Percentiles rank a stretch among this genome's conserved stretches.
These are phyloP conservation scores for Bagarius yarrelli DNA, from an alignment of 2,113 vertebrate genomes.

Conservation along the genomic window DNA sequence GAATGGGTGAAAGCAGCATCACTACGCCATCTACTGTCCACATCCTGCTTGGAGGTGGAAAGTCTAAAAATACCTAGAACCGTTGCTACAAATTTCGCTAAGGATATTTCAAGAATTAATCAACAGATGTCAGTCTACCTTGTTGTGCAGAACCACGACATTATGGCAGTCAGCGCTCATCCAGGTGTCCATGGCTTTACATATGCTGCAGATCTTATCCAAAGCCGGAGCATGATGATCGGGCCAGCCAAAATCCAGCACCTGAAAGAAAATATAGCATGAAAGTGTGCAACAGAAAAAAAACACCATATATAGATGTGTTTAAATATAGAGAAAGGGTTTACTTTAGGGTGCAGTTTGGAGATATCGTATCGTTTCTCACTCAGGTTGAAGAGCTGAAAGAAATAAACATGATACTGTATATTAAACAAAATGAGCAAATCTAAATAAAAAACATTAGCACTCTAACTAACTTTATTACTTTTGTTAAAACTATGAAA, in stretches of 20 bases:
- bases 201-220: conserved; percentile 98
- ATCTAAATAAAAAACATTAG: too few relatives aligned
- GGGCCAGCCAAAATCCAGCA: conserved; percentile 96
- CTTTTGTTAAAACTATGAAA: not conserved
- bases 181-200: conserved; percentile 99
- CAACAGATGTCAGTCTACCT: conserved; percentile 68
- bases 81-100: not conserved
- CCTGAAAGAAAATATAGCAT: conserved; percentile 65
- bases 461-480: not conserved
- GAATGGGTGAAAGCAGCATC: conserved; percentile 37
- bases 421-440: not conserved
- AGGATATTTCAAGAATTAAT: not conserved
- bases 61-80: not conserved
- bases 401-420: not conserved
- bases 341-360: conserved; percentile 90
- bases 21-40: conserved; percentile 59
- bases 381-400: conserved; percentile 94
- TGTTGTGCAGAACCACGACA: conserved; percentile 94
- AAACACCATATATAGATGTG: not conserved
- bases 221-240: conserved; percentile 93
- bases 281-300: not conserved
- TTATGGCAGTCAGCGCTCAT: conserved; percentile 85
- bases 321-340: conserved; percentile 12
- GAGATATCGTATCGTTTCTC: conserved; percentile 87
- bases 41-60: not conserved